phyloP scores from a whole-genome alignment of 2,113 vertebrate species.

The Urocolius indicus region DNA sequence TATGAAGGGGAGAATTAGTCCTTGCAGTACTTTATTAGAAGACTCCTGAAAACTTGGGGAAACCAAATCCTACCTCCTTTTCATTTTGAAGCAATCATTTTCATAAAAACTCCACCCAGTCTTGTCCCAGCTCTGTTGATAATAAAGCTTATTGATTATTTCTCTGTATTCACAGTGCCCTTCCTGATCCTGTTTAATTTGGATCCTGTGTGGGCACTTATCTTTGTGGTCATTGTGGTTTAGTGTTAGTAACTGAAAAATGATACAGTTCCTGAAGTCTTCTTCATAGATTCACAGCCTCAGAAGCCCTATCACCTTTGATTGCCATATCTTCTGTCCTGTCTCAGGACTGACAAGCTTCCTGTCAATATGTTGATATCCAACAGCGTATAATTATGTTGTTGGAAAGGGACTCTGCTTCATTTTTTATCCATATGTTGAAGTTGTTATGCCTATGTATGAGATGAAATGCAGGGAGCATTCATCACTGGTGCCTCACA shows the following conservation, averaged over 20 bases:
- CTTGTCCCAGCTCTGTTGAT: neutral
- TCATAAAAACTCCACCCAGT: neutral
- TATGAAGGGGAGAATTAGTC: neutral
- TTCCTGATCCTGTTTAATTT: slow-evolving; percentile 59
- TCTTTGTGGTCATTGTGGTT: slow-evolving; percentile 34
- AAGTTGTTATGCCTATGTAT: neutral
- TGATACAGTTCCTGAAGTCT: neutral
- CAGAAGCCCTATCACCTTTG: neutral
- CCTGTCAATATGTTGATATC: neutral
- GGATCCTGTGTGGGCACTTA: slow-evolving; percentile 2
- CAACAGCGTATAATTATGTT: neutral
- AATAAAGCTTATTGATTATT: slow-evolving; percentile 41
- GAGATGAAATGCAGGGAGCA: neutral
- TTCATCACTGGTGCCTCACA: neutral
- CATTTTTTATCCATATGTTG: neutral
- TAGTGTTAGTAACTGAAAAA: slow-evolving; percentile 31
- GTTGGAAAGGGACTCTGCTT: neutral
- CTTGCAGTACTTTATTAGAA: neutral
- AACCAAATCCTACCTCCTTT: neutral
- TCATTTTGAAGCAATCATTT: neutral
- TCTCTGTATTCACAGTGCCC: neutral
- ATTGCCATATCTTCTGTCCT: neutral
- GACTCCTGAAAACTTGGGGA: neutral
- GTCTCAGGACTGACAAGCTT: neutral
- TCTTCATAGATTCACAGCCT: neutral